Percentiles rank a stretch among this genome's conserved stretches.
Evolutionary conservation across 2,797 vertebrate genomes (phyloP).

Genomic region (Melanotaenia maccullochi): DNA sequence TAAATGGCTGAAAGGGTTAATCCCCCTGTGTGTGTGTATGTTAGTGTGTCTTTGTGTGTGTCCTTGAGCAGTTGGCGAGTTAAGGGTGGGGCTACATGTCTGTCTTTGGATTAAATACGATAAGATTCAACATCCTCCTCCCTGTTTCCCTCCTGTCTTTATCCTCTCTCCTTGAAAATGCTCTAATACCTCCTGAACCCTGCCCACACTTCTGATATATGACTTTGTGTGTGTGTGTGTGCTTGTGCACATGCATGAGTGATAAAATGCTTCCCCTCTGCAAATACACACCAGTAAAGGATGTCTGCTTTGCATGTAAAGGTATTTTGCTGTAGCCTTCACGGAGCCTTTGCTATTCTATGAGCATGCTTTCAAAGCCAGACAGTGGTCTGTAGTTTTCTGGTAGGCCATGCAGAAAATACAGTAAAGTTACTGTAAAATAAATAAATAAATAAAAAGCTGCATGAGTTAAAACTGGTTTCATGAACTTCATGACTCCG

Average conservation of each 20-base stretch:
- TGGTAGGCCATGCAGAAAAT: not conserved
- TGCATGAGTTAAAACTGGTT: not conserved
- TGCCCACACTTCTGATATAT: not conserved
- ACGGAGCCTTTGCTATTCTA: not conserved
- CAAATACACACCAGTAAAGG: not conserved
- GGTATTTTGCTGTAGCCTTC: not conserved
- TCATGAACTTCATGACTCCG: not conserved
- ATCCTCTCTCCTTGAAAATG: conserved; percentile 34
- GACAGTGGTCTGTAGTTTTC: not conserved
- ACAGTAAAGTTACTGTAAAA: not conserved
- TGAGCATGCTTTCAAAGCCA: not conserved
- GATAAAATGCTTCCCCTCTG: not conserved
- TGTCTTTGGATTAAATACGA: conserved; percentile 54
- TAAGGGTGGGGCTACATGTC: conserved; percentile 24
- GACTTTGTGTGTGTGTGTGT: conserved; percentile 3
- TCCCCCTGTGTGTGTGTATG: conserved; percentile 25
- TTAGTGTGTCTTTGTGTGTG: conserved; percentile 29
- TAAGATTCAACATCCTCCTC: conserved; percentile 47
- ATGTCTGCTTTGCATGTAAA: conserved; percentile 14
- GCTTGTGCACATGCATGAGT: not conserved
- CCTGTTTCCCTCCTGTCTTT: conserved; percentile 27
- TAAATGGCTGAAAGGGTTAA: conserved; percentile 47
- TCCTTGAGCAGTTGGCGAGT: conserved; percentile 29
- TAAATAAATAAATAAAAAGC: not conserved
- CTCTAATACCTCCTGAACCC: conserved; percentile 17